Percentiles rank a stretch among this genome's conserved stretches.
phyloP scores from a whole-genome alignment of 2,888 invertebrate genomes.

The Drosophila colorata region DNA sequence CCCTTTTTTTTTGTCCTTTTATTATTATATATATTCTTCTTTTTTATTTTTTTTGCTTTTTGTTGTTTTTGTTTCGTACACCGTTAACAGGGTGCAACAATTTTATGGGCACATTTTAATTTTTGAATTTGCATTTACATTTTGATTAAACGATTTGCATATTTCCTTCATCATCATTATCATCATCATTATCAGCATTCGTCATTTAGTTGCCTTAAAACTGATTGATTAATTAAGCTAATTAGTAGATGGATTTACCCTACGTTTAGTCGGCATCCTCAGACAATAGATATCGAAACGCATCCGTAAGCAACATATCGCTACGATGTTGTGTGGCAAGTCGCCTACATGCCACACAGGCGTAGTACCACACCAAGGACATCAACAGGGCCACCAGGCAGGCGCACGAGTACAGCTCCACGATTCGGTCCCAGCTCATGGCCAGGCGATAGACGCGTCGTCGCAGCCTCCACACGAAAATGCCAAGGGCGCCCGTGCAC shows the following conservation, averaged over 20 bases:
- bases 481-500: constrained; percentile 5
- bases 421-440: constrained; percentile 16
- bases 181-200: background rate
- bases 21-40: constrained; percentile 2
- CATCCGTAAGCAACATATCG: no score
- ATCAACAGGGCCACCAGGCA: constrained; percentile 12
- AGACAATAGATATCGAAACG: background rate
- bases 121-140: constrained; percentile 73
- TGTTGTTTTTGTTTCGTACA: background rate
- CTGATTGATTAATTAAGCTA: constrained; percentile 35
- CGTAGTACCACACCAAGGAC: constrained; percentile 11
- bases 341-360: background rate
- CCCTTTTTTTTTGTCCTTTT: constrained; percentile 44
- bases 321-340: background rate
- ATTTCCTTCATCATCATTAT: background rate
- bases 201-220: background rate
- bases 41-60: background rate
- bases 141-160: constrained; percentile 77
- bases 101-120: constrained; percentile 69
- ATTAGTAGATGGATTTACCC: constrained; percentile 1
- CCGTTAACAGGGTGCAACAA: constrained; percentile 43
- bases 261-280: background rate
- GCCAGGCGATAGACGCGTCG: constrained; percentile 21
- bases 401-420: constrained; percentile 18
- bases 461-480: constrained; percentile 3